Evolutionary conservation across 2,888 invertebrate species (phyloP).

Genomic region (Apantesis nais): DNA sequence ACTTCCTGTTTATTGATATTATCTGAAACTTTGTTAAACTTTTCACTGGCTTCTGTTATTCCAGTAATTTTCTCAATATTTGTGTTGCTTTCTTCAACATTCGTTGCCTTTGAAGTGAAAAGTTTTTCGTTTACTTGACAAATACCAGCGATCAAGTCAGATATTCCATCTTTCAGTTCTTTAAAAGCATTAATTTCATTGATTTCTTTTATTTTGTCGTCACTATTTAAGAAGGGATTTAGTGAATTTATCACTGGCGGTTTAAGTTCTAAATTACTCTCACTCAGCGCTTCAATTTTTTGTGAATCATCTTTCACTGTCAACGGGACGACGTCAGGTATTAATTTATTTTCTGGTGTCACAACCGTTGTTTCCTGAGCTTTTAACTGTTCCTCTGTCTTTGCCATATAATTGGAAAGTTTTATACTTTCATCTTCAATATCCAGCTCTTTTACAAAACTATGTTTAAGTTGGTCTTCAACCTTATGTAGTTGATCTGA

Average conservation of each 20-base stretch:
- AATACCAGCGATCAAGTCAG: slow-evolving; percentile 81
- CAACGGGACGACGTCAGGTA: slow-evolving; percentile 62
- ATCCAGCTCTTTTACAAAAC: slow-evolving; percentile 78
- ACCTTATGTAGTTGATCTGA: slow-evolving; percentile 81
- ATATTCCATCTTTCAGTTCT: slow-evolving; percentile 82
- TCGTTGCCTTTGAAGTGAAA: slow-evolving; percentile 64
- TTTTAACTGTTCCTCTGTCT: slow-evolving; percentile 60
- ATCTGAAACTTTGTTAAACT: slow-evolving; percentile 64
- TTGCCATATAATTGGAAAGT: slow-evolving; percentile 60
- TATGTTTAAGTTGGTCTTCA: slow-evolving; percentile 80
- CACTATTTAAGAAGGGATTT: slow-evolving; percentile 74
- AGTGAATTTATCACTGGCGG: slow-evolving; percentile 63
- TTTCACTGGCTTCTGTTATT: slow-evolving; percentile 70
- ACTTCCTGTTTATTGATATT: slow-evolving; percentile 55
- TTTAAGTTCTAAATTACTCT: slow-evolving; percentile 43
- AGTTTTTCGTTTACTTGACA: slow-evolving; percentile 81
- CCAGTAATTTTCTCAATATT: slow-evolving; percentile 55
- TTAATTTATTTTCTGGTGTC: slow-evolving; percentile 60
- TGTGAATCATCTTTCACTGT: slow-evolving; percentile 64
- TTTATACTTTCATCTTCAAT: slow-evolving; percentile 70
- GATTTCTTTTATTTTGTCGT: slow-evolving; percentile 74
- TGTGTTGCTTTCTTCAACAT: slow-evolving; percentile 46
- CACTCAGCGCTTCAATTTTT: slow-evolving; percentile 51
- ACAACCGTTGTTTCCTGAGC: slow-evolving; percentile 64
- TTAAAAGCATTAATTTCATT: slow-evolving; percentile 81